Percentiles rank a stretch among this genome's conserved stretches.
These are phyloP conservation scores for Macropus fuliginosus DNA, from an alignment of 2,797 vertebrate genomes.

Conservation along the genomic window DNA sequence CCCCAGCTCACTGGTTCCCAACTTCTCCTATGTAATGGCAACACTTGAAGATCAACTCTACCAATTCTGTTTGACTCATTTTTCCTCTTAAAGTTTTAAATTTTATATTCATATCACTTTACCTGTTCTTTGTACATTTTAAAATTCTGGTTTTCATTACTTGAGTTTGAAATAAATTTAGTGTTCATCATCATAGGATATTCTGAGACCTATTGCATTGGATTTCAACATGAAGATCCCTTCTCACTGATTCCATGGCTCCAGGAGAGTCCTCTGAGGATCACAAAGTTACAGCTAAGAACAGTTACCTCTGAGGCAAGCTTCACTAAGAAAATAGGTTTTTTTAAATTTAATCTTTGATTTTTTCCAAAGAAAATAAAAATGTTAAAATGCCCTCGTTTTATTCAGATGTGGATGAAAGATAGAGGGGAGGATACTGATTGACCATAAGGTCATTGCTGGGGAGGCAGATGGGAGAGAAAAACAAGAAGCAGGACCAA, in stretches of 20 bases:
- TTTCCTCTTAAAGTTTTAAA: not conserved
- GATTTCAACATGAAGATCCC: not conserved
- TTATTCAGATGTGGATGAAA: not conserved
- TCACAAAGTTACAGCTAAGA: not conserved
- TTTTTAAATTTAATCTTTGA: not conserved
- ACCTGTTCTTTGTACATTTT: not conserved
- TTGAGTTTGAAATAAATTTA: not conserved
- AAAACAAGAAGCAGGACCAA: not conserved
- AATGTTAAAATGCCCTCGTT: not conserved
- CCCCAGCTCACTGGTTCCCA: not conserved
- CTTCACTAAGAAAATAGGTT: not conserved
- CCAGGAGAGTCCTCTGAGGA: not conserved
- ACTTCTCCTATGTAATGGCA: not conserved
- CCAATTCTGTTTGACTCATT: not conserved
- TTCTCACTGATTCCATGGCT: not conserved
- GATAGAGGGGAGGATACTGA: not conserved
- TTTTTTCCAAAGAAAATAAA: not conserved
- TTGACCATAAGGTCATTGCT: not conserved
- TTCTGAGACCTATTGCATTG: not conserved
- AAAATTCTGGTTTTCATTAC: constrained; percentile 17
- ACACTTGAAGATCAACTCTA: not conserved
- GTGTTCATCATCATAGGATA: not conserved
- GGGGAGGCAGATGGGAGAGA: not conserved
- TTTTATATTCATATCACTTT: not conserved
- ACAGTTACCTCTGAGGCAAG: not conserved